These are phyloP conservation scores for Malaclemys terrapin DNA, from an alignment of 2,113 vertebrate genomes.

Conservation along the genomic window DNA sequence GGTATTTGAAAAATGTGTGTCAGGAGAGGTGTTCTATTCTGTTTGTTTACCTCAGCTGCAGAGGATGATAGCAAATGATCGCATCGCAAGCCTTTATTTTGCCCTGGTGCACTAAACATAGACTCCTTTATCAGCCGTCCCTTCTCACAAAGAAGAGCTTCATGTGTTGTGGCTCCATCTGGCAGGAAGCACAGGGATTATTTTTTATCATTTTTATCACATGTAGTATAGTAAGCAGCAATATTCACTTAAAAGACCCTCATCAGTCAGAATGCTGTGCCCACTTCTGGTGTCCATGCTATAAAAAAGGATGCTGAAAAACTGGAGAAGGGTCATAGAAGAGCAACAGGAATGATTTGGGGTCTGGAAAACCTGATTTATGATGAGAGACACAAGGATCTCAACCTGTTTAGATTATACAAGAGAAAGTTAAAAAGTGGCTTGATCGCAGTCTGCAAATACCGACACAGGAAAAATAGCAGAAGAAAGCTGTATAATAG, in stretches of 20 bases:
- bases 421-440: background rate
- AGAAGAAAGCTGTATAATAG: background rate
- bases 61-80: background rate
- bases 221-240: background rate
- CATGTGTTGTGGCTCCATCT: constrained; percentile 66
- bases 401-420: background rate
- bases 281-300: background rate
- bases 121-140: background rate
- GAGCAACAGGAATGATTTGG: background rate
- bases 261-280: background rate
- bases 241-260: fast-evolving
- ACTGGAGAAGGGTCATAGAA: background rate
- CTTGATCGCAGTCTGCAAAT: background rate
- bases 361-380: background rate
- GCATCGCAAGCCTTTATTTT: background rate
- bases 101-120: background rate
- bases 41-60: background rate
- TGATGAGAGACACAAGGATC: fast-evolving
- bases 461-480: background rate
- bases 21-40: background rate
- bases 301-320: background rate
- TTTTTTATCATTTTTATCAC: background rate
- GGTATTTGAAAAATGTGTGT: background rate
- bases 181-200: constrained; percentile 37
- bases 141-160: background rate